These are phyloP conservation scores for Tyto alba DNA, from an alignment of 2,113 vertebrate genomes.

Conservation along the genomic window DNA sequence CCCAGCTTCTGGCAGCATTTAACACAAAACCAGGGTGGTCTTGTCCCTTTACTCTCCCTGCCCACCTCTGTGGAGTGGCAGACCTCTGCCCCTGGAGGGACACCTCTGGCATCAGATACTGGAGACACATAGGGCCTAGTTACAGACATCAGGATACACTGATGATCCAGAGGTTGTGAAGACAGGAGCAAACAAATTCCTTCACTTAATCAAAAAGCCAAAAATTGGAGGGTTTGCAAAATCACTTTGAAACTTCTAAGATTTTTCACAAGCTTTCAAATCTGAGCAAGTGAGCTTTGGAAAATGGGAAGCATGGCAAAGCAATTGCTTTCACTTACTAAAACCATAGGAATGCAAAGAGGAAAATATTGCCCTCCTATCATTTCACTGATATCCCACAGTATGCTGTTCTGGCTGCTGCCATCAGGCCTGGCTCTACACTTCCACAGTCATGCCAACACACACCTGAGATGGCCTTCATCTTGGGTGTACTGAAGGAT, in stretches of 20 bases:
- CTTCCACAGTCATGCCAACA: not conserved
- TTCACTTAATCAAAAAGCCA: not conserved
- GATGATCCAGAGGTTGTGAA: accelerated
- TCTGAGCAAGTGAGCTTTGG: not conserved
- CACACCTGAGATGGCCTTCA: not conserved
- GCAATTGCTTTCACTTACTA: not conserved
- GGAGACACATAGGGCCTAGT: not conserved
- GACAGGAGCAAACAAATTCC: not conserved
- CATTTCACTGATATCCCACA: not conserved
- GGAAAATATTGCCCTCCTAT: not conserved
- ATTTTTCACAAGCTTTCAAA: not conserved
- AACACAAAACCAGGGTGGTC: not conserved
- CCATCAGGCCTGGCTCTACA: not conserved
- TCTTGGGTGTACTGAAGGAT: not conserved
- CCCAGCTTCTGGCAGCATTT: not conserved
- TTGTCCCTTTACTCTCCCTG: not conserved
- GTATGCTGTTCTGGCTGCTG: not conserved
- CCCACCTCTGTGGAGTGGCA: accelerated
- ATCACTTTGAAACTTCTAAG: not conserved
- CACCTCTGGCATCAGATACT: not conserved
- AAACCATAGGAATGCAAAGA: not conserved
- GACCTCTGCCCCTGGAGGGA: not conserved
- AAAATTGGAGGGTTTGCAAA: not conserved
- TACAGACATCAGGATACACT: not conserved
- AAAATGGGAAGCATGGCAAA: not conserved